Base-by-base conservation (phyloP, 1,140 invertebrate genomes). In the Dufourea novaeangliae region DNA sequence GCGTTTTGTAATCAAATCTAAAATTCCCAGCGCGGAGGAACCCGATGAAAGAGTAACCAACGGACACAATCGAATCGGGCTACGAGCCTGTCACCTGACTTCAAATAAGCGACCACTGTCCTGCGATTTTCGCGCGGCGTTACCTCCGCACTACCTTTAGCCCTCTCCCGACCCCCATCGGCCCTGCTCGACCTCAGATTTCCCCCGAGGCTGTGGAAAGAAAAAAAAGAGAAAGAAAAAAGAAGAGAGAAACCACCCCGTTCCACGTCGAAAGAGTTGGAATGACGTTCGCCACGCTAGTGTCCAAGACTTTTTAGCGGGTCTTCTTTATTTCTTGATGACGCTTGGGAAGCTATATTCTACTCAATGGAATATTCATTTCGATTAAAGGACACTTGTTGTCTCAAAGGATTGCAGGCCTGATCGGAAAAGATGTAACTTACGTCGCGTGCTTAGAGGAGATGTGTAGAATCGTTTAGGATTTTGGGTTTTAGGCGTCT, bases 11-110 rank as follows among this genome's bases (percentile, higher is more conserved):
- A 91, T 91, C 88, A 90, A 91, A 90, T 91, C 86, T 84, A 89
- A 90, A 90, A 90, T 90, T 91, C 88, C 87, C 90, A 85, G 78
- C 83, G 88, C 87, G 87, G 88, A 89, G 82, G 84, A 89, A 84
- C 81, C 85, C 89, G 83, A 90, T 90, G 89, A 90, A 91, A 91
- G 88, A 91, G 89, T 91, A 90, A 91, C 88, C 88, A 85, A 88
- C 85, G 80, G 83, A 87, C 83, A 78, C 86, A 85, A 91, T 91
- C 85, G 88, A 89, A 90, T 89, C 89, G 88, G 80, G 86, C 85
- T 84, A 80, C 70, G 20, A 37, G 68, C 52, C 87, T 89, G 90
- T 91, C 90, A 88, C 90, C 87, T 88, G 90, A 91, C 89, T 89
- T 80, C 88, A 85, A 89, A 91, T 90, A 90, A 90, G 87, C 88